Evolutionary conservation across 2,888 invertebrate genomes (phyloP), one percentile per base, ranked within the genome.

Genomic region (Hermaeophaga mercurialis): DNA sequence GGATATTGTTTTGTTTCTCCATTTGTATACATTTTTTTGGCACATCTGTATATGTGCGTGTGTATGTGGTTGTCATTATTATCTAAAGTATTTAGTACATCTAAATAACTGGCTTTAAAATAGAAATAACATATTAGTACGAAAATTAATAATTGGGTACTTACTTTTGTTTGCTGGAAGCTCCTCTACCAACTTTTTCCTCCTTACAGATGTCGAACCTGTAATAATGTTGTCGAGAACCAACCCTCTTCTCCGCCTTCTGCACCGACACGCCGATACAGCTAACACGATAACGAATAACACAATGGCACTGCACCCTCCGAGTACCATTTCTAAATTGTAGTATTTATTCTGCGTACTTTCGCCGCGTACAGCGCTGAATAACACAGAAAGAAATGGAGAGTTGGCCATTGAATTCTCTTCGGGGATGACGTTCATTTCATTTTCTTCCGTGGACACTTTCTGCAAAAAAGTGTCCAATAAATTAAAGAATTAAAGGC

Each of bases 361-460:
- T 69, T 84, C 84, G 50, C 84, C 84, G 70, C 82, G 78, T 77
- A 85, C 84, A 3, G 85, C 84, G 71, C 84, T 84, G 38, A 85
- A 84, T 54, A 85, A 73, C 47, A 85, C 84, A 11, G 85, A 85
- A 76, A 85, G 80, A 43, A 85, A 76, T 15, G 78, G 78, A 19
- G 78, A 77, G 53, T 77, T 76, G 54, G 82, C 80, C 63, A 84
- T 84, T 15, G 68, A 66, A 18, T 72, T 71, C 3, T 73, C 73
- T 8, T 74, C 73, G 31, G 83, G 81, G 69, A 84, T 81, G 66
- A 82, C 80, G 47, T 73, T 76, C 34, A 84, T 80, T 67, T 85
- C 85, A 67, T 84, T 84, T 71, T 85, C 85, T 70, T 85, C 85
- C 2, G 85, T 85, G 6, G 85, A 84, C 46, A 85, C 85, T 55